Evolutionary conservation across 2,888 invertebrate species (phyloP), one percentile per base, ranked within the genome.

Genomic region (Leucania comma): DNA sequence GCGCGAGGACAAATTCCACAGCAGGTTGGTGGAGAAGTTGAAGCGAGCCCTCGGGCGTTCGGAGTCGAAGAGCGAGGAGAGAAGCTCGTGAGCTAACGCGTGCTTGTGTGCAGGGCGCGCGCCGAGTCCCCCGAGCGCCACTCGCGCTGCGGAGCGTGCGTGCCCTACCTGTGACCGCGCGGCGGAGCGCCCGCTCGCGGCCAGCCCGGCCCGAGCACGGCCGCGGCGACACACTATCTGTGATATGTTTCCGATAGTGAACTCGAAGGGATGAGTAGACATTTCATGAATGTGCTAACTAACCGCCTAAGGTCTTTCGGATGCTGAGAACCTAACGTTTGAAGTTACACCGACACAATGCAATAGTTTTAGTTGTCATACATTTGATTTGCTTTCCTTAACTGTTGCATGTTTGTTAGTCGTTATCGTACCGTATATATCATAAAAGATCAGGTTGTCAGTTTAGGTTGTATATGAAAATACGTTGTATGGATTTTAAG

Each of bases 21-120:
- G 96, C 93, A 97, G 98, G 90, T 96, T 98, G 91, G 97, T 98
- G 92, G 98, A 98, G 94, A 98, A 98, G 93, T 93, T 98, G 92
- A 97, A 97, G 95, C 96, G 97, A 78, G 97, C 98, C 82, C 94
- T 98, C 88, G 96, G 97, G 84, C 96, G 97, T 84, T 93, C 95
- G 83, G 96, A 96, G 62, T 93, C 96, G 71, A 96, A 93, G 38
- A 89, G 90, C 71, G 94, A 94, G 89, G 93, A 96, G 92, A 90
- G 96, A 76, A 93, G 96, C 89, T 96, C 96, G 91, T 97, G 97
- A 97, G 96, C 86, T 92, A 93, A 93, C 90, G 90, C 89, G 90
- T 95, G 94, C 93, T 93, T 94, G 92, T 95, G 95, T 95, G 89
- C 95, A 95, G 95, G 95, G 94, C 94, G 90, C 92, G 93, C 87